A percentile compares a stretch with the other conserved stretches of the same genome.
Evolutionary conservation across 2,797 vertebrate genomes (phyloP).

Genomic region (Epinephelus coioides): DNA sequence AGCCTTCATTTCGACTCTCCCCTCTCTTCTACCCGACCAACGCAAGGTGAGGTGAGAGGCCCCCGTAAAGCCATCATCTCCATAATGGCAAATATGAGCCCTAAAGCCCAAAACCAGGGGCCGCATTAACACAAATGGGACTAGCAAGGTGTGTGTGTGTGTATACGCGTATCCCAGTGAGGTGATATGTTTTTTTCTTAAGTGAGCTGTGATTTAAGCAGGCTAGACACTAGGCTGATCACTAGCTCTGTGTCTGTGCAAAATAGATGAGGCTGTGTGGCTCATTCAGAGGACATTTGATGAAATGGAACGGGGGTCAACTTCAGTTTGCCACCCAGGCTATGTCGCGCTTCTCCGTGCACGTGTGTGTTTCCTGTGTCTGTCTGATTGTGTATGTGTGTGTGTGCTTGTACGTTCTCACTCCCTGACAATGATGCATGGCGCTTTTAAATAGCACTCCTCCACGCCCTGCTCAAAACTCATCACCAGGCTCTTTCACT

Average conservation of each 20-base stretch:
- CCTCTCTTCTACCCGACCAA: constrained; percentile 69
- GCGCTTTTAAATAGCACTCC: constrained; percentile 88
- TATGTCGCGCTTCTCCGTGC: constrained; percentile 48
- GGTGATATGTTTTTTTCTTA: constrained; percentile 79
- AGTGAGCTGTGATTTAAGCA: constrained; percentile 85
- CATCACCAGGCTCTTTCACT: constrained; percentile 80
- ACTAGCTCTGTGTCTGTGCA: constrained; percentile 48
- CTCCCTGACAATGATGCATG: constrained; percentile 88
- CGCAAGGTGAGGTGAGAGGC: constrained; percentile 79
- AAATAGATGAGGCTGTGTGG: constrained; percentile 78
- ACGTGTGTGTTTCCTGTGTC: constrained; percentile 63
- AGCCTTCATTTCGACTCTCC: constrained; percentile 82
- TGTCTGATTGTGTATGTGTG: constrained; percentile 44
- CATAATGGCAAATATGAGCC: constrained; percentile 87
- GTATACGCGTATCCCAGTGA: constrained; percentile 31
- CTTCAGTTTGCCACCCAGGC: constrained; percentile 83
- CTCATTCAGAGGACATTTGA: constrained; percentile 82
- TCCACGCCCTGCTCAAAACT: constrained; percentile 86
- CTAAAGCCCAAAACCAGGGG: constrained; percentile 79
- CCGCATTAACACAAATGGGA: constrained; percentile 82
- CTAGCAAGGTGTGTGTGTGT: constrained; percentile 40
- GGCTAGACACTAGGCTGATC: constrained; percentile 83
- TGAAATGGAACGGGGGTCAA: constrained; percentile 88
- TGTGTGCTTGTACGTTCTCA: constrained; percentile 47
- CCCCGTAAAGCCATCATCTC: constrained; percentile 83